Percentiles rank a stretch among this genome's conserved stretches.
Evolutionary conservation across 2,888 invertebrate species (phyloP).

Genomic region (Pegoplata infirma): DNA sequence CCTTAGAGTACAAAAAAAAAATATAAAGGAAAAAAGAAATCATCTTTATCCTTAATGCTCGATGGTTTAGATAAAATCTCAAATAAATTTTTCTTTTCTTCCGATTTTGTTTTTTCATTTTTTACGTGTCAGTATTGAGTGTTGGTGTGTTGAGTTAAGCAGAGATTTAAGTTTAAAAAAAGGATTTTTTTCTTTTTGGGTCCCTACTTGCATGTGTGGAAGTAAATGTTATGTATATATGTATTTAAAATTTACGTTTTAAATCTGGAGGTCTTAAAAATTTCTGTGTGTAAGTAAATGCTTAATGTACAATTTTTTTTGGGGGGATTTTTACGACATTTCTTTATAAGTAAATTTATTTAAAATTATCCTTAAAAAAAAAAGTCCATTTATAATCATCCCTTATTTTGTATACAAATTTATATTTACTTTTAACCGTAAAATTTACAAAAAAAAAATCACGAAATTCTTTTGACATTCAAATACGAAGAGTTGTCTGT

Average conservation of each 20-base stretch:
- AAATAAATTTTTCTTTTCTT: neutral
- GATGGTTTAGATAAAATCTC: neutral
- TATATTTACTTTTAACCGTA: neutral
- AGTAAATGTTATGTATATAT: too few relatives aligned
- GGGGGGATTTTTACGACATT: neutral
- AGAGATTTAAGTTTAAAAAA: neutral
- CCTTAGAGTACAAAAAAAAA: neutral
- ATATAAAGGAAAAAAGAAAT: neutral
- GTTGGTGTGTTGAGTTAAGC: too few relatives aligned
- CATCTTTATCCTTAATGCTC: constrained; percentile 8
- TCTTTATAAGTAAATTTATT: constrained; percentile 4
- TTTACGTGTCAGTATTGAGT: neutral
- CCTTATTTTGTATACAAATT: neutral
- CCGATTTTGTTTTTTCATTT: neutral
- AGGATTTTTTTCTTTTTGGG: neutral
- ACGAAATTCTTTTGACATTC: neutral
- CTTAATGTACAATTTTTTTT: neutral
- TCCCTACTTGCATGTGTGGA: neutral
- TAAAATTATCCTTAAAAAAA: neutral
- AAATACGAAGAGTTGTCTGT: too few relatives aligned
- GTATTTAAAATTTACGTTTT: too few relatives aligned
- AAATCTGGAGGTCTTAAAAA: neutral
- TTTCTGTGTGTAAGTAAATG: neutral
- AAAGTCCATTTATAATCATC: constrained; percentile 1
- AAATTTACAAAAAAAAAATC: too few relatives aligned